These are phyloP conservation scores for Nannospalax galili DNA, from an alignment of 2,113 vertebrate genomes.

Conservation along the genomic window DNA sequence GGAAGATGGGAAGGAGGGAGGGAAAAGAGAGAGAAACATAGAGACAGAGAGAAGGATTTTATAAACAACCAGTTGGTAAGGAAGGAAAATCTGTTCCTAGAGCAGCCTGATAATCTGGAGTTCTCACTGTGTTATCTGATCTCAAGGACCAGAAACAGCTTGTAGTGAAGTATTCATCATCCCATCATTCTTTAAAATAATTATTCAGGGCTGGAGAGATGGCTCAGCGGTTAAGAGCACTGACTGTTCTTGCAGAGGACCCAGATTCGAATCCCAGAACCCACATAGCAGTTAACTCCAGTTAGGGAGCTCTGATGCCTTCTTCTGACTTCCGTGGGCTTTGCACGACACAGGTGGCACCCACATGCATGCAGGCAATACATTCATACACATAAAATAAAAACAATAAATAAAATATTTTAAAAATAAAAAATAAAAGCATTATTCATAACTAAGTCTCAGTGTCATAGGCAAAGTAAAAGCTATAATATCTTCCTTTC, in stretches of 20 bases:
- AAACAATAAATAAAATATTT: too few relatives aligned
- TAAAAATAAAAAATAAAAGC: too few relatives aligned
- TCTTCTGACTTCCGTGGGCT: too few relatives aligned
- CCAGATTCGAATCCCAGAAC: too few relatives aligned
- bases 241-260: too few relatives aligned
- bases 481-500: neutral
- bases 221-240: too few relatives aligned
- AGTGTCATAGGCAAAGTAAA: neutral
- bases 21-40: neutral
- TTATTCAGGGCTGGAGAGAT: too few relatives aligned
- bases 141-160: neutral
- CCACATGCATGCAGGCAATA: too few relatives aligned
- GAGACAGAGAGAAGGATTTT: neutral
- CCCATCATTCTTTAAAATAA: neutral
- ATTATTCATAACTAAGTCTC: neutral
- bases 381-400: too few relatives aligned
- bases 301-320: too few relatives aligned
- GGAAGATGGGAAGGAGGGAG: neutral
- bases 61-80: neutral
- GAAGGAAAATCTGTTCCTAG: neutral
- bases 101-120: neutral
- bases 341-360: too few relatives aligned
- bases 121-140: neutral
- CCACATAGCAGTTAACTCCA: too few relatives aligned
- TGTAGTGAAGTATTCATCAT: neutral